phyloP scores from a whole-genome alignment of 2,888 invertebrate species.

The Gnatocerus cornutus region DNA sequence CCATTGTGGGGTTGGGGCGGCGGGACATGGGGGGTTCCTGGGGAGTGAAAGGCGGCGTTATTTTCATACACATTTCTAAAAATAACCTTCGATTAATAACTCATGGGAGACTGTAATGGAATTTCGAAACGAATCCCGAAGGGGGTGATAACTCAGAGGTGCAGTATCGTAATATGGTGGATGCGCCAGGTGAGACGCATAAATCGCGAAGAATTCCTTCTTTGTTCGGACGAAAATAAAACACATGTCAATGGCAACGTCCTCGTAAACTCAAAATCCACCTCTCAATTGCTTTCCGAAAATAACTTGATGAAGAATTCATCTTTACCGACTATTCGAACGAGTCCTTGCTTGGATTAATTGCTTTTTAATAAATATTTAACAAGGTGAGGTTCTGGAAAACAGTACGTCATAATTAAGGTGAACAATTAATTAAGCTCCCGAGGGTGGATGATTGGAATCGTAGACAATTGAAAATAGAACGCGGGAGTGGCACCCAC shows the following conservation, averaged over 20 bases:
- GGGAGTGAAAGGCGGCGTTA: background rate
- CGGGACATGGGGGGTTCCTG: background rate
- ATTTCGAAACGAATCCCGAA: constrained; percentile 12
- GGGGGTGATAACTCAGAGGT: constrained; percentile 16
- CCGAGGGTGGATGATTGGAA: constrained; percentile 5
- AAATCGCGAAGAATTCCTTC: background rate
- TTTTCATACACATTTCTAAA: constrained; percentile 1
- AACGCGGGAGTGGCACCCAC: constrained; percentile 14
- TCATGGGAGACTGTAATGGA: constrained; percentile 34
- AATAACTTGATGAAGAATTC: constrained; percentile 43
- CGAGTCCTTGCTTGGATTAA: constrained; percentile 45
- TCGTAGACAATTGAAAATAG: constrained; percentile 9
- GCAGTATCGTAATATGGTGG: constrained; percentile 28
- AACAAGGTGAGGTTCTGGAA: constrained; percentile 32
- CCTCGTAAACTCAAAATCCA: constrained; percentile 39
- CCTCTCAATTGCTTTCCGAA: constrained; percentile 15
- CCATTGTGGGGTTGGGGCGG: constrained; percentile 26
- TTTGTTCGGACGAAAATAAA: constrained; percentile 14
- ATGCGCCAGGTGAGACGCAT: constrained; percentile 33
- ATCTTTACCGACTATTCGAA: constrained; percentile 14
- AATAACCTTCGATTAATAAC: constrained; percentile 9
- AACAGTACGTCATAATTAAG: constrained; percentile 23
- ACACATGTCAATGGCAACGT: constrained; percentile 42
- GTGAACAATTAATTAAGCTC: constrained; percentile 21
- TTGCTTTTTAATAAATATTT: constrained; percentile 50